Conservation (phyloP, 2,113 vertebrate genomes). For the Lasiurus cinereus region DNA sequence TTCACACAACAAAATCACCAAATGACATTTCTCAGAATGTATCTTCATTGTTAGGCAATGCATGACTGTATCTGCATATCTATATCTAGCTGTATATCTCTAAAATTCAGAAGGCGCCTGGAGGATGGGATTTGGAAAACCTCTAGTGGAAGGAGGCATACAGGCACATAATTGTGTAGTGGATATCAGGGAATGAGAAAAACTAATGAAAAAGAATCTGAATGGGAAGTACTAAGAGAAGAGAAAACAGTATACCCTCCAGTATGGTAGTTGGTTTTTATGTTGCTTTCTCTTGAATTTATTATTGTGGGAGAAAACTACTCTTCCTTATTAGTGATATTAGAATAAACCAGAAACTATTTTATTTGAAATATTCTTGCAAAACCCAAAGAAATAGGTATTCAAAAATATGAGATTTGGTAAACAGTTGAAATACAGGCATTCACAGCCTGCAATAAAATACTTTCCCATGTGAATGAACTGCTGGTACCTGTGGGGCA, state of each 20-base stretch:
- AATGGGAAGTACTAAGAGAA: not conserved
- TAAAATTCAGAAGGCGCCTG: not conserved
- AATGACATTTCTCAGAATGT: not conserved
- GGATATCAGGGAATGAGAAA: not conserved
- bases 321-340: not conserved
- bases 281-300: not conserved
- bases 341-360: not conserved
- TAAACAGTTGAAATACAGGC: not conserved
- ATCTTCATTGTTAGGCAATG: not conserved
- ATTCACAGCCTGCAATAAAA: not conserved
- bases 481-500: not conserved
- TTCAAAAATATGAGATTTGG: not conserved
- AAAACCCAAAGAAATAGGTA: not conserved
- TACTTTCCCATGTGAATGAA: not conserved
- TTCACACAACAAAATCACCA: not conserved
- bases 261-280: not conserved
- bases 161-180: not conserved
- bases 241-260: not conserved
- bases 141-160: not conserved
- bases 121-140: not conserved
- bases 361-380: conserved; percentile 30
- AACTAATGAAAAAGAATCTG: not conserved
- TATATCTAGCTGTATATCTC: not conserved
- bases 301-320: not conserved
- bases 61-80: not conserved